Base-by-base conservation (phyloP, 2,888 invertebrate genomes). In the Cryptophagus acutangulus region DNA sequence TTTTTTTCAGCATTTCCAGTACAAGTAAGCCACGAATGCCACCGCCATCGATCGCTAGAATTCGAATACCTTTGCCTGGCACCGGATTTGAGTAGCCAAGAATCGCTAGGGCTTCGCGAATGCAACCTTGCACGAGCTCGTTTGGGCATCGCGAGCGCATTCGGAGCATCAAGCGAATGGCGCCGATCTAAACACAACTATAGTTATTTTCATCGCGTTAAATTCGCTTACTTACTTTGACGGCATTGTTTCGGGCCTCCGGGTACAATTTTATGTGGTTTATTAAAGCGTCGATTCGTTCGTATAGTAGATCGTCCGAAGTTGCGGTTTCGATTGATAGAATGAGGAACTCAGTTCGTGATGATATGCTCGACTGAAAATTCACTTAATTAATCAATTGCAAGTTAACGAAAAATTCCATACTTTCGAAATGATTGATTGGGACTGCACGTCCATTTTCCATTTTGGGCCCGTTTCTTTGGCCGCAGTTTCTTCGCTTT, bases 31-130 rank as follows among this genome's bases (percentile, higher is more conserved):
- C 91, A 43, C 91, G 76, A 46, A 88, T 82, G 33, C 92, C 92
- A 31, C 93, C 93, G 2, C 93, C 93, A 71, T 93, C 93, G 52
- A 93, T 84, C 1, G 87, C 74, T 36, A 93, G 73, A 38, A 93
- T 78, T 59, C 84, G 74, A 24, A 91, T 82, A 1, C 92, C 92
- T 17, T 74, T 73, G 1, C 81, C 79, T 36, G 76, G 76, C 2
- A 84, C 72, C 3, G 87, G 82, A 30, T 78, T 77, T 1, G 76
- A 66, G 62, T 84, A 76, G 0, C 91, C 90, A 49, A 88, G 65
- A 41, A 88, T 67, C 0, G 85, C 78, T 62, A 82, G 64, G 45
- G 81, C 80, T 74, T 66, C 65, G 29, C 54, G 52, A 6, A 63
- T 51, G 10, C 67, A 59, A 9, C 60, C 61, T 28, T 57, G 44